These are phyloP conservation scores for Ceratotherium simum DNA, from an alignment of 2,113 vertebrate genomes.

Conservation along the genomic window DNA sequence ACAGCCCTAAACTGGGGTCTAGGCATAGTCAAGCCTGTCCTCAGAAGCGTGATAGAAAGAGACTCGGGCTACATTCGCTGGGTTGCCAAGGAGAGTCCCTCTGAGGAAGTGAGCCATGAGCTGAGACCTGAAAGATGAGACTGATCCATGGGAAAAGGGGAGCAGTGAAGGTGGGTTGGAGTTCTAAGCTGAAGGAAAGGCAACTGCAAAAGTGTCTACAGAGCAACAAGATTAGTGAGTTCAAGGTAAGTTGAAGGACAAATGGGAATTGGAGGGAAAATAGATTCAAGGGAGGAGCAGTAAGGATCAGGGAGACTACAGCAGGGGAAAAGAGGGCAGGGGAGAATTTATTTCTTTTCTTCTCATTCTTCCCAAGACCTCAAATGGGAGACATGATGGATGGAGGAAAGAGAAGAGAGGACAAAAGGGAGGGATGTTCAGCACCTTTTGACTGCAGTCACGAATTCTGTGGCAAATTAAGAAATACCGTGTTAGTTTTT, in stretches of 20 bases:
- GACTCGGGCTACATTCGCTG: neutral
- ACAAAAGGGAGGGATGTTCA: neutral
- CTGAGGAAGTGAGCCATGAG: neutral
- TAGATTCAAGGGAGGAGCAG: neutral
- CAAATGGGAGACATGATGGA: neutral
- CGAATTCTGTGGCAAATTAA: neutral
- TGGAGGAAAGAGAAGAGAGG: neutral
- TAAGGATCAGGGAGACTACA: neutral
- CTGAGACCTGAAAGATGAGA: neutral
- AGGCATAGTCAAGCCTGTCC: neutral
- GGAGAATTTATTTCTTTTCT: neutral
- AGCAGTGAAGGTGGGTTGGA: fast-evolving
- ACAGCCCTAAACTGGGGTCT: neutral
- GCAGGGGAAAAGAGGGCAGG: neutral
- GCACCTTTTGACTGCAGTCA: neutral
- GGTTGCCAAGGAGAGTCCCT: neutral
- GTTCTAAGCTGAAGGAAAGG: neutral
- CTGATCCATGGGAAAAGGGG: fast-evolving
- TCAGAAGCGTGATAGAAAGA: neutral
- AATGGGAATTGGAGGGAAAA: neutral
- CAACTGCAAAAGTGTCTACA: neutral
- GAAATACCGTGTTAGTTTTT: neutral
- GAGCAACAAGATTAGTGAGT: neutral
- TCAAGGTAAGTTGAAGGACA: neutral
- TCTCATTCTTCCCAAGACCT: neutral